Conservation (phyloP, 1,140 invertebrate species). For the Papilio dardanus region DNA sequence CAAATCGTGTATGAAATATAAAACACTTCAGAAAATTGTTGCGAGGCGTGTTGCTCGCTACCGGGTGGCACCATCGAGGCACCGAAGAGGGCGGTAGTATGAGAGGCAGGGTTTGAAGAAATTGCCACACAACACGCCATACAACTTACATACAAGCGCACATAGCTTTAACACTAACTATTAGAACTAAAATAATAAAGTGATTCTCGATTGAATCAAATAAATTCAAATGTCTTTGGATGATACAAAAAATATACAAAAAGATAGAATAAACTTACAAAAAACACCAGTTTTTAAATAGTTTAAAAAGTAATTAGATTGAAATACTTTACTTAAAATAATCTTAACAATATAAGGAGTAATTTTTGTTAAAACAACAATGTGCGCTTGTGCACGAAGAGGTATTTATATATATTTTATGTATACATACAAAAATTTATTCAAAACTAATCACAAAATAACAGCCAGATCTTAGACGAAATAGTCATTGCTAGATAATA, state of each 20-base stretch:
- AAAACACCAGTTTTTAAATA: neutral
- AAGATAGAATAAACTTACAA: neutral
- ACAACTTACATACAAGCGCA: slow-evolving; percentile 47
- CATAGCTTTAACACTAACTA: slow-evolving; percentile 29
- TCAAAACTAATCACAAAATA: slow-evolving; percentile 72
- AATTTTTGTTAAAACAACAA: slow-evolving; percentile 4
- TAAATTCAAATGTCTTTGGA: too few relatives aligned
- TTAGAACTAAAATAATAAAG: neutral
- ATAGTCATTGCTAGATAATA: slow-evolving; percentile 66
- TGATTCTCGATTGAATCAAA: neutral
- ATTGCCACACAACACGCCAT: slow-evolving; percentile 40
- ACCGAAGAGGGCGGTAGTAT: slow-evolving; percentile 15
- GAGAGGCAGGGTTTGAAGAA: slow-evolving; percentile 10
- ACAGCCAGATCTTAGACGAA: slow-evolving; percentile 69
- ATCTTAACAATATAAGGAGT: neutral
- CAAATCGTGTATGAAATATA: slow-evolving; percentile 47
- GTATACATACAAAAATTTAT: slow-evolving; percentile 47
- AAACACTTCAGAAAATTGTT: slow-evolving; percentile 49
- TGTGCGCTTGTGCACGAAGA: slow-evolving; percentile 46
- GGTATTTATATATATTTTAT: slow-evolving; percentile 42
- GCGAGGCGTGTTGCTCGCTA: slow-evolving; percentile 40
- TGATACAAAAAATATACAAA: neutral
- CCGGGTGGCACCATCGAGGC: neutral
- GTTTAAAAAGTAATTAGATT: neutral
- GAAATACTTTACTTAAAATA: neutral